phyloP scores from a whole-genome alignment of 2,797 vertebrate genomes.

The Trichosurus vulpecula region DNA sequence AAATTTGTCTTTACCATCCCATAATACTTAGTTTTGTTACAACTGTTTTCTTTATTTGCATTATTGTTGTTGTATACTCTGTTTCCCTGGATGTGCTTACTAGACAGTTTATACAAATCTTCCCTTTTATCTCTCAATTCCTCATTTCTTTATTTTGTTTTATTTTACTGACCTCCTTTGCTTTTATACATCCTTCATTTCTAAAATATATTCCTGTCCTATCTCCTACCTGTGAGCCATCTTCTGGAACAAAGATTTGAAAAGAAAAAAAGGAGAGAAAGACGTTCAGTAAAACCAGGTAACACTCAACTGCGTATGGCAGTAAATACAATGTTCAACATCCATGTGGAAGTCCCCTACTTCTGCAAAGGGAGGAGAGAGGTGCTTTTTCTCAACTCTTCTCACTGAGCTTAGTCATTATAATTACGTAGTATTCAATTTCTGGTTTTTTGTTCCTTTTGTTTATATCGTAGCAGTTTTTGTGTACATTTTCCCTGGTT shows the following conservation, averaged over 20 bases:
- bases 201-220: background rate
- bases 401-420: background rate
- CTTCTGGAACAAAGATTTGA: background rate
- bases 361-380: background rate
- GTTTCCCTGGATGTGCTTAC: background rate
- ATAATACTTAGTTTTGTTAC: background rate
- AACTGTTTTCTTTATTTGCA: background rate
- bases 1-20: background rate
- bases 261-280: background rate
- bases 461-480: background rate
- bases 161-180: background rate
- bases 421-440: background rate
- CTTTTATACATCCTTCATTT: background rate
- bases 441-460: background rate
- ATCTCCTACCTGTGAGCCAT: background rate
- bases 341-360: background rate
- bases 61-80: background rate
- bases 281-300: background rate
- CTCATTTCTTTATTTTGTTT: background rate
- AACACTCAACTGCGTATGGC: background rate
- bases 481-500: background rate
- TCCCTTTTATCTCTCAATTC: background rate
- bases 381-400: background rate
- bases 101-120: background rate
- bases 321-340: background rate